Evolutionary conservation across 2,888 invertebrate species (phyloP), one percentile per base, ranked within the genome.

Genomic region (Rhodophaea formosa): DNA sequence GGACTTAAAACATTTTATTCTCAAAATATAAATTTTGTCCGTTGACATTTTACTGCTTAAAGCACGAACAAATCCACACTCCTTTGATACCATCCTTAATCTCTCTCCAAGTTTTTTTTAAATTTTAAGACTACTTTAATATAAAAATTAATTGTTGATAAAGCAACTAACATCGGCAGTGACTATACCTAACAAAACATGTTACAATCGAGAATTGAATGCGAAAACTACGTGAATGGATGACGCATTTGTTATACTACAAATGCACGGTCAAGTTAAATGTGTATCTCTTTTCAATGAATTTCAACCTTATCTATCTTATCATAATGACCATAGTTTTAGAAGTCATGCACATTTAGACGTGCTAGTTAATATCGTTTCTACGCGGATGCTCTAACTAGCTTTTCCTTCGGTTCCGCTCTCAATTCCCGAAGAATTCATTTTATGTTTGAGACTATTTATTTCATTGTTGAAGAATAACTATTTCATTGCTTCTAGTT

Each of bases 181-280:
- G 49, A 17, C 30, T 6, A 8, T 17, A 45, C 29, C 1, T 7
- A 35, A 58, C 23, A 16, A 49, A 56, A 53, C 57, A 3, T 35
- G 54, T 56, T 56, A 59, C 35, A 53, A 3, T 8, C 12, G 10
- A 15, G 17, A 44, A 54, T 35, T 35, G n/a, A 53, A 47, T 30
- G 53, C 60, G 60, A 60, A 62, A 46, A 59, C 59, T 52, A 53
- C 55, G 70, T 77, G 73, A 74, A 78, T 75, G 72, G 64, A 68
- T 64, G 68, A 68, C 65, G 53, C 54, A 60, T 52, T 55, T 55
- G 17, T 54, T 65, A 39, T 65, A 66, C 67, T 62, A 63, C 54
- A 65, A 65, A 64, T 67, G 30, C 32, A 17, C 15, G 35, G 35
- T 51, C 35, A 51, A 51, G 51, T 51, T 51, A 17, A 51, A 39